Evolutionary conservation across 2,113 vertebrate species (phyloP).

Genomic region (Nematolebias whitei): DNA sequence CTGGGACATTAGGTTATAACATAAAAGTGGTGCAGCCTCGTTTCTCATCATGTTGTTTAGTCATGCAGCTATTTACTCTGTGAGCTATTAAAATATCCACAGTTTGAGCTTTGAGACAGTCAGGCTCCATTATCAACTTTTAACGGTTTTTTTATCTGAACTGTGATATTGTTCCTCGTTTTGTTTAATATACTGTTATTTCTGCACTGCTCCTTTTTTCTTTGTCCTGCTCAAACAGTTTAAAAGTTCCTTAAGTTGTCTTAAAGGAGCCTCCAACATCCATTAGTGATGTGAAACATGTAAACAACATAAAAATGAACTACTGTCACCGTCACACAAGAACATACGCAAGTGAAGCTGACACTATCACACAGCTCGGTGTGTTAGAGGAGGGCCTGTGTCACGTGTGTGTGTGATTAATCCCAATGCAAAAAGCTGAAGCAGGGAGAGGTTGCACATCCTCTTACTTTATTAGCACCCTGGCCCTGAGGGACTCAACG

Average conservation of each 20-base stretch:
- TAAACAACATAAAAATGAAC: not conserved
- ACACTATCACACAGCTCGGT: too few species aligned
- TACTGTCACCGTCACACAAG: too few species aligned
- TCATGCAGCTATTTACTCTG: slow-evolving; percentile 10
- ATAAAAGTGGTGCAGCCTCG: not conserved
- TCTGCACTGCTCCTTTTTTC: not conserved
- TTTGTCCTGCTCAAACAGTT: slow-evolving; percentile 1
- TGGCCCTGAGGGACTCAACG: too few species aligned
- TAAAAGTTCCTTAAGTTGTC: slow-evolving; percentile 1
- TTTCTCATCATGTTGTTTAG: not conserved
- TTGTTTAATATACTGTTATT: not conserved
- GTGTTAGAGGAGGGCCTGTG: too few species aligned
- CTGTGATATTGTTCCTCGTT: not conserved
- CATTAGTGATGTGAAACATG: too few species aligned
- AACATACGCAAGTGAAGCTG: too few species aligned
- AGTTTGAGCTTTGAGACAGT: slow-evolving; percentile 11
- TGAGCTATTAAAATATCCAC: slow-evolving; percentile 3
- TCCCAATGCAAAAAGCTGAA: too few species aligned
- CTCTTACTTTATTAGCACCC: too few species aligned
- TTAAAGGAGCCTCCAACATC: slow-evolving; percentile 3
- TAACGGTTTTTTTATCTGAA: slow-evolving; percentile 37
- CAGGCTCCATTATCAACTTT: slow-evolving; percentile 20
- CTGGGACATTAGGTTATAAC: slow-evolving; percentile 1
- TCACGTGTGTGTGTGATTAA: too few species aligned
- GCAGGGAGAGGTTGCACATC: too few species aligned